Conservation (phyloP, 1,140 invertebrate genomes). For the Bombus fervidus region DNA sequence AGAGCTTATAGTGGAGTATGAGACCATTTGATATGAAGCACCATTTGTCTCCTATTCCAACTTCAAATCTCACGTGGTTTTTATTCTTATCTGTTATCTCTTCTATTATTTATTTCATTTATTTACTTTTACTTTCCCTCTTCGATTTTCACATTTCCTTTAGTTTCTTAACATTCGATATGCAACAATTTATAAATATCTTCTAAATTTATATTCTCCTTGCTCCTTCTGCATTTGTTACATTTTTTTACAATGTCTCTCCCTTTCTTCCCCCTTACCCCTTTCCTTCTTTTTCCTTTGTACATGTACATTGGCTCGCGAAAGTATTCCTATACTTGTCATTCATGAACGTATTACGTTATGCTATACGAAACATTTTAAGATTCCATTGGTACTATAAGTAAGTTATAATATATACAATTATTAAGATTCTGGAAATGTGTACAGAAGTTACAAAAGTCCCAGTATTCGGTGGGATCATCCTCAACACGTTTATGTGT, state of each 20-base stretch:
- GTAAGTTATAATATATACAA: too few relatives aligned
- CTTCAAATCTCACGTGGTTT: constrained; percentile 9
- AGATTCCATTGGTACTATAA: too few relatives aligned
- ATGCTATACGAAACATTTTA: too few relatives aligned
- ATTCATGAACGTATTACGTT: too few relatives aligned
- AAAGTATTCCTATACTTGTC: too few relatives aligned
- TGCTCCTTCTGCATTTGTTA: background rate
- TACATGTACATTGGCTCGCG: too few relatives aligned
- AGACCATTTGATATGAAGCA: constrained; percentile 53
- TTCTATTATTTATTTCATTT: background rate
- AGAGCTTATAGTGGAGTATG: constrained; percentile 50
- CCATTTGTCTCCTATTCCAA: constrained; percentile 58
- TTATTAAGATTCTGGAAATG: too few relatives aligned
- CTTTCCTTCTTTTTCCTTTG: background rate
- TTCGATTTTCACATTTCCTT: background rate
- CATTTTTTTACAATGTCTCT: background rate
- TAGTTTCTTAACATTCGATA: background rate
- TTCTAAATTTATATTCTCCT: background rate
- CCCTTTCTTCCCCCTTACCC: background rate
- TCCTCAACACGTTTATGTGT: too few relatives aligned
- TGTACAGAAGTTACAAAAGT: too few relatives aligned
- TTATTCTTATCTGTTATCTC: too few relatives aligned
- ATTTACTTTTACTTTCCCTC: background rate
- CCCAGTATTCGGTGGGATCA: too few relatives aligned
- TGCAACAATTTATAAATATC: too few relatives aligned